These are phyloP conservation scores for Notodonta ziczac DNA, from an alignment of 2,888 invertebrate species.

Conservation along the genomic window DNA sequence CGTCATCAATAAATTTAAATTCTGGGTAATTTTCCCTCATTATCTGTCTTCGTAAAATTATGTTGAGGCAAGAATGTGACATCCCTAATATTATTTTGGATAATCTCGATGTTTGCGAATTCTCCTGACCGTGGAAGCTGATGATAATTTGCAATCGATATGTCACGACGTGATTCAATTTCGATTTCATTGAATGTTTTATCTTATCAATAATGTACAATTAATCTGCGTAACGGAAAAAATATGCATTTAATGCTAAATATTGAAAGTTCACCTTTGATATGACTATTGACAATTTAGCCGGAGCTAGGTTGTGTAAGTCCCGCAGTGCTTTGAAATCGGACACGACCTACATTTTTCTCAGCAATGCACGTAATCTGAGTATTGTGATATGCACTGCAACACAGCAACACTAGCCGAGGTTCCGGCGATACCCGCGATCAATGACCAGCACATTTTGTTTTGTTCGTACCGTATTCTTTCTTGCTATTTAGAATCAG, in stretches of 20 bases:
- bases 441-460: slow-evolving; percentile 20
- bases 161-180: slow-evolving; percentile 41
- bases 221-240: slow-evolving; percentile 14
- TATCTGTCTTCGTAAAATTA: not conserved
- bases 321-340: slow-evolving; percentile 71
- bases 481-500: slow-evolving; percentile 14
- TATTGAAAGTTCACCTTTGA: slow-evolving; percentile 45
- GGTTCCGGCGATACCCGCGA: slow-evolving; percentile 20
- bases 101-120: slow-evolving; percentile 26
- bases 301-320: slow-evolving; percentile 58
- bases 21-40: too few relatives aligned
- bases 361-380: slow-evolving; percentile 68
- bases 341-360: slow-evolving; percentile 75
- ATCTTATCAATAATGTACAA: slow-evolving; percentile 40
- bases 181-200: slow-evolving; percentile 36
- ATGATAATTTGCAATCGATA: slow-evolving; percentile 36
- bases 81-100: slow-evolving; percentile 24
- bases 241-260: slow-evolving; percentile 23
- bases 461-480: slow-evolving; percentile 13
- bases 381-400: slow-evolving; percentile 57
- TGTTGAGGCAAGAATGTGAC: slow-evolving; percentile 14
- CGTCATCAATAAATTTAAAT: too few relatives aligned
- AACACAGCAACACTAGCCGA: slow-evolving; percentile 20
- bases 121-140: slow-evolving; percentile 37
- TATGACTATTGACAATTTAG: slow-evolving; percentile 36